A percentile compares a stretch with the other conserved stretches of the same genome.
phyloP scores from a whole-genome alignment of 92 coral and sea anemone species.

The Heliopora coerulea region DNA sequence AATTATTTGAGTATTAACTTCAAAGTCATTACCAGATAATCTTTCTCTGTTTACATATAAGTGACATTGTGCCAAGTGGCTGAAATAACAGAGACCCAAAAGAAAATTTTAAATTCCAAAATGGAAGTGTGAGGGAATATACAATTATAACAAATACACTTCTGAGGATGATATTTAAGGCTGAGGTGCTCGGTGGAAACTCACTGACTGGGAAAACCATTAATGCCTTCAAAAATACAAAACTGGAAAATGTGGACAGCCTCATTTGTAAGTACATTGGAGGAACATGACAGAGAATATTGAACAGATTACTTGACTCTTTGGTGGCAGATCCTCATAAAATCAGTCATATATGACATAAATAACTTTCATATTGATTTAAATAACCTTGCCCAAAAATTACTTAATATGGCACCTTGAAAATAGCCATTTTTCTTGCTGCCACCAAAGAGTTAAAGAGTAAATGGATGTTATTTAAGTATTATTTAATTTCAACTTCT shows the following conservation, averaged over 20 bases:
- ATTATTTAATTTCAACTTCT: too few species aligned
- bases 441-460: too few species aligned
- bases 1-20: background rate
- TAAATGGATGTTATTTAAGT: too few species aligned
- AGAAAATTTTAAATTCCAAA: background rate
- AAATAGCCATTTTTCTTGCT: too few species aligned
- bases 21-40: background rate
- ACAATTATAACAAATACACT: background rate
- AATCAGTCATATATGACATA: too few species aligned
- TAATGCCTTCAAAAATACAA: background rate
- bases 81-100: background rate
- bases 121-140: background rate
- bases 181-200: background rate
- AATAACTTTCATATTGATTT: too few species aligned
- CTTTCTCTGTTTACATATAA: background rate
- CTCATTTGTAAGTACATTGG: background rate
- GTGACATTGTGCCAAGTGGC: background rate
- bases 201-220: background rate
- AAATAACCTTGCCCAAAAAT: too few species aligned
- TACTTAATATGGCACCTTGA: too few species aligned
- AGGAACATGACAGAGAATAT: background rate
- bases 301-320: too few species aligned
- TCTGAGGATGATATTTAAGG: background rate
- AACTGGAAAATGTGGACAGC: background rate
- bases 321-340: too few species aligned